Base-by-base conservation (phyloP, 2,888 invertebrate genomes). In the Amblyjoppa fuscipennis region DNA sequence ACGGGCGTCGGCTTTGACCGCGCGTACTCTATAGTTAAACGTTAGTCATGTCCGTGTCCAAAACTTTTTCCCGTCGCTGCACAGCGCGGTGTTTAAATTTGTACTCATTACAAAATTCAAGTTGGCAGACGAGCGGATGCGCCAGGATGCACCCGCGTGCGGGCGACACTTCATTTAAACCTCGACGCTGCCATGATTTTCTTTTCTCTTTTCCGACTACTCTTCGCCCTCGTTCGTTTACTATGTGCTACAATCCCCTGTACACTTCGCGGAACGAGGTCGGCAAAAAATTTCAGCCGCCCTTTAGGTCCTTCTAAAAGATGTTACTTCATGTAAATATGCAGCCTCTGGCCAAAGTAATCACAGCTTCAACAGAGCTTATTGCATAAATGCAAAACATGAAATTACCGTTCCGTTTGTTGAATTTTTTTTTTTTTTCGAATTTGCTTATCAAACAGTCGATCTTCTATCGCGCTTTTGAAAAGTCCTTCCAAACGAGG, bases 71-170 rank as follows among this genome's bases (percentile, higher is more conserved):
- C 77, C 34, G 59, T 49, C 49, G 53, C 75, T 49, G 45, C 80
- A 69, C 34, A 68, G 13, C 59, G 59, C 49, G 75, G 73, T 80
- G 80, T 87, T 87, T 76, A 85, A 87, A 87, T 87, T 83, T 77
- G 76, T 83, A 69, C 87, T 81, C 84, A 84, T 81, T 81, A 84
- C 81, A 77, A 77, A 74, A 81, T 73, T 77, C 77, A 73, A 81
- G 77, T 69, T 77, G 66, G 73, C 81, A 68, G 41, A 69, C 69
- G 69, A 53, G 71, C 70, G 59, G 84, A 80, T 81, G 73, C 61
- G 73, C 77, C 66, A 53, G 89, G 89, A 89, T 89, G 84, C 87
- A 86, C 90, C 89, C 86, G 88, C 74, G 81, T 87, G 85, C 86
- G 78, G 71, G 87, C 85, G 89, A 87, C 87, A 88, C 87, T 88